Conservation (phyloP, 2,888 invertebrate species). For the Troglohyphantes excavatus region DNA sequence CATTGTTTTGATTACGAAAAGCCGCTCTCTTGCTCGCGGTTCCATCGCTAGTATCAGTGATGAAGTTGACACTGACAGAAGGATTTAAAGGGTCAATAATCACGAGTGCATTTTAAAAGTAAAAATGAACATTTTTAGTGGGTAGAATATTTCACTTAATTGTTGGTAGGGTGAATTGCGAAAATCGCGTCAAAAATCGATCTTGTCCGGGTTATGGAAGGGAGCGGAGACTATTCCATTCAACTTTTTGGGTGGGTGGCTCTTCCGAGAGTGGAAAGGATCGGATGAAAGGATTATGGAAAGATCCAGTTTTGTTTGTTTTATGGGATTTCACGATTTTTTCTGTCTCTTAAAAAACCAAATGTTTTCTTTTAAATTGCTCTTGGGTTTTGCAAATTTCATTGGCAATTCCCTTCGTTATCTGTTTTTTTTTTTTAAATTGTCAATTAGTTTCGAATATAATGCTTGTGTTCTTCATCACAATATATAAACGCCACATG, state of each 20-base stretch:
- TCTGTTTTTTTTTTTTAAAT: too few relatives aligned
- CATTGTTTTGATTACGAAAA: constrained; percentile 73
- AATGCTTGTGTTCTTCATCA: too few relatives aligned
- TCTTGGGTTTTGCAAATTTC: too few relatives aligned
- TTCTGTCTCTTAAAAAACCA: too few relatives aligned
- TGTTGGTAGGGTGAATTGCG: background rate
- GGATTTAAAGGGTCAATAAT: constrained; percentile 45
- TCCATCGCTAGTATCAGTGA: constrained; percentile 52
- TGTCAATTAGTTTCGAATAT: too few relatives aligned
- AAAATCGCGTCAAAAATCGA: constrained; percentile 14
- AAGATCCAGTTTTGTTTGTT: too few relatives aligned
- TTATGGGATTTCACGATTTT: too few relatives aligned
- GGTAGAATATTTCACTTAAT: background rate
- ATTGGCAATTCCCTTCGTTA: too few relatives aligned
- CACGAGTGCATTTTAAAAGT: constrained; percentile 1
- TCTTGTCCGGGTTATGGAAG: background rate
- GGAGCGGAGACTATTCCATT: constrained; percentile 68
- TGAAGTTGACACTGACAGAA: constrained; percentile 62
- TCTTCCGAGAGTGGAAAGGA: constrained; percentile 19
- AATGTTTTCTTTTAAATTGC: too few relatives aligned
- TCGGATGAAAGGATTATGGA: background rate
- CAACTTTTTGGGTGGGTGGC: constrained; percentile 73
- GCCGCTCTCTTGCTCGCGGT: constrained; percentile 54
- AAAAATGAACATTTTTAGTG: background rate
- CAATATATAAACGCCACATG: too few relatives aligned